phyloP scores from a whole-genome alignment of 2,113 vertebrate genomes.

The Scatophagus argus region DNA sequence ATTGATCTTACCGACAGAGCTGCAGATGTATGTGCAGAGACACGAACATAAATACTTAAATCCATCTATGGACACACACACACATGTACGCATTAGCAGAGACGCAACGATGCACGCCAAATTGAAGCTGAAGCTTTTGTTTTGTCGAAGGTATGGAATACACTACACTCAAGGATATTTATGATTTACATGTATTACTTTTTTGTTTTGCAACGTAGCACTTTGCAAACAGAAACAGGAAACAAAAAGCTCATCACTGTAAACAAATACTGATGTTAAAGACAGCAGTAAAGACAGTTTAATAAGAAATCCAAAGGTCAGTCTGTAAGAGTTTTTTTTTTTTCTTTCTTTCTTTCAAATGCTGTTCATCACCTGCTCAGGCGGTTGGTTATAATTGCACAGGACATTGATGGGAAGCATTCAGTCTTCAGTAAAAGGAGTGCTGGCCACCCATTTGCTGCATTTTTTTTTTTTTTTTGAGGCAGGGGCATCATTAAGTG shows the following conservation, averaged over 20 bases:
- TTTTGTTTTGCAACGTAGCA: slow-evolving; percentile 27
- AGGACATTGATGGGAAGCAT: slow-evolving; percentile 30
- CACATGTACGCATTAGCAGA: slow-evolving; percentile 10
- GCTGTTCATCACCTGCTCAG: slow-evolving; percentile 1
- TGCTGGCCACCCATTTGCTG: neutral
- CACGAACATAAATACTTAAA: slow-evolving; percentile 14
- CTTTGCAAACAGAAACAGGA: slow-evolving; percentile 1
- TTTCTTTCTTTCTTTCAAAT: too few relatives aligned
- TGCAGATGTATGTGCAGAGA: slow-evolving; percentile 28
- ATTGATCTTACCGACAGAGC: slow-evolving; percentile 57
- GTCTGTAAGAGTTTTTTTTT: slow-evolving; percentile 2
- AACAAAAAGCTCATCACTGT: neutral
- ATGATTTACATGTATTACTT: slow-evolving; percentile 14
- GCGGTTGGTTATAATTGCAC: neutral
- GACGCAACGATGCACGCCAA: neutral
- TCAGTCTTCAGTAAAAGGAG: slow-evolving; percentile 12
- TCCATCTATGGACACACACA: slow-evolving; percentile 20
- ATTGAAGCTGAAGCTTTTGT: slow-evolving; percentile 26
- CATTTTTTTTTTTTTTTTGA: too few relatives aligned
- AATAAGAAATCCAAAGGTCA: slow-evolving; percentile 14
- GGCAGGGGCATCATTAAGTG: neutral
- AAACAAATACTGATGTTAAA: slow-evolving; percentile 21
- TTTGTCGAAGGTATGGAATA: slow-evolving; percentile 18
- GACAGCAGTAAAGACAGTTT: slow-evolving; percentile 7
- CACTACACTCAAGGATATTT: slow-evolving; percentile 38